Percentiles rank a stretch among this genome's conserved stretches.
phyloP scores from a whole-genome alignment of 2,797 vertebrate genomes.

The Dicrostonyx torquatus region DNA sequence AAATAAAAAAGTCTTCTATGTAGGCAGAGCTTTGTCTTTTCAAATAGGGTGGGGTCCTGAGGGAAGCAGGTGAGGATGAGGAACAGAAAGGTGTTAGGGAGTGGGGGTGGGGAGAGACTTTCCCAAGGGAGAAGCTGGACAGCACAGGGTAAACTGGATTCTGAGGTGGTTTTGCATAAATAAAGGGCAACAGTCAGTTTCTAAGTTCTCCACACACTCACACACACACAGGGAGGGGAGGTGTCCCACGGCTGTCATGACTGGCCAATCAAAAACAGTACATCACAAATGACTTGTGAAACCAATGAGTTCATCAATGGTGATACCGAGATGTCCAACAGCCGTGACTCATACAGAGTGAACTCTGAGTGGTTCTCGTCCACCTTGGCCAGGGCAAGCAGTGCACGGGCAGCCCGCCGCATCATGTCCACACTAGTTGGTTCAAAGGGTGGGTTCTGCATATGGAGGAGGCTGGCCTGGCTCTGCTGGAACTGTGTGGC shows the following conservation, averaged over 20 bases:
- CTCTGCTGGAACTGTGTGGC: conserved; percentile 99
- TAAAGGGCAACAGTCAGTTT: conserved; percentile 98
- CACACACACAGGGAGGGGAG: conserved; percentile 89
- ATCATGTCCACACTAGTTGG: conserved; percentile 99
- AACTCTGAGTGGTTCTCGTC: conserved; percentile 99
- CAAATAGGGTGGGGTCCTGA: conserved; percentile 87
- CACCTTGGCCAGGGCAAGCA: conserved; percentile 98
- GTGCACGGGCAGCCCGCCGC: conserved; percentile 97
- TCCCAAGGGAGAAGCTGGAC: conserved; percentile 91
- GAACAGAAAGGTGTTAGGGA: conserved; percentile 62
- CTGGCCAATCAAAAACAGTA: conserved; percentile 99
- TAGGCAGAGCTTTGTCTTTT: conserved; percentile 95
- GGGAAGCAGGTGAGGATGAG: conserved; percentile 78
- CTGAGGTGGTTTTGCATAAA: conserved; percentile 99
- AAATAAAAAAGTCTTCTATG: conserved; percentile 95
- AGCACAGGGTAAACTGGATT: conserved; percentile 94
- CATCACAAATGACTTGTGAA: conserved; percentile 99
- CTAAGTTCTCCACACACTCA: conserved; percentile 96
- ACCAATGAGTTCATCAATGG: conserved; percentile 99
- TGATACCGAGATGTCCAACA: conserved; percentile 99
- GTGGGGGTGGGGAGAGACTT: conserved; percentile 75
- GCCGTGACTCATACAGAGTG: conserved; percentile 98
- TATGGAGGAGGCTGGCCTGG: conserved; percentile 96
- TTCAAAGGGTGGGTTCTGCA: conserved; percentile 97
- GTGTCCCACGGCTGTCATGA: conserved; percentile 99